These are phyloP conservation scores for Adoxophyes honmai DNA, from an alignment of 1,140 invertebrate genomes.

Conservation along the genomic window DNA sequence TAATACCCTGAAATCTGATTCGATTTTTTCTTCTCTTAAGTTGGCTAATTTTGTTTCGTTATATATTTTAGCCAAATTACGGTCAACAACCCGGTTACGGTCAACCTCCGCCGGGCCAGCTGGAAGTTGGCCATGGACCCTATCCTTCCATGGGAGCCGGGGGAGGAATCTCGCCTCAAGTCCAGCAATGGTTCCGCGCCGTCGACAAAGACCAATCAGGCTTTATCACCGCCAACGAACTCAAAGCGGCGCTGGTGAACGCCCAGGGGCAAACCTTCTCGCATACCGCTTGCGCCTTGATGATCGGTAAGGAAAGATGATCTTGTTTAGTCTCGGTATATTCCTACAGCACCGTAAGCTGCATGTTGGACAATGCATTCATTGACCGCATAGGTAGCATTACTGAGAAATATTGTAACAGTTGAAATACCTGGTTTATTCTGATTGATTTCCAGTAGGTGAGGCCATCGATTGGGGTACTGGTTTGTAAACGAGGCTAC, in stretches of 20 bases:
- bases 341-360: no score
- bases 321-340: no score
- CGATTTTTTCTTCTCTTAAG: no score
- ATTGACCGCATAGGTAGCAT: no score
- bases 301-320: slow-evolving; percentile 91
- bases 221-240: slow-evolving; percentile 86
- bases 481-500: no score
- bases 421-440: no score
- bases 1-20: no score
- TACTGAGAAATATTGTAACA: no score
- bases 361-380: no score
- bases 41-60: not conserved
- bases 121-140: slow-evolving; percentile 66
- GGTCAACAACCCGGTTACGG: slow-evolving; percentile 38
- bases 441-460: no score
- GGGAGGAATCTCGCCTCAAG: slow-evolving; percentile 78
- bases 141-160: slow-evolving; percentile 60
- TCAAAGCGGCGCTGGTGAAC: slow-evolving; percentile 91
- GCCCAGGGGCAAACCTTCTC: slow-evolving; percentile 92
- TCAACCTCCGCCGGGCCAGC: slow-evolving; percentile 29
- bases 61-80: not conserved
- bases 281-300: slow-evolving; percentile 89
- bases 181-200: slow-evolving; percentile 89
- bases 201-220: slow-evolving; percentile 91
- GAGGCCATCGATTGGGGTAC: no score